Conservation (phyloP, 1,140 invertebrate species). For the Bombus picipes region DNA sequence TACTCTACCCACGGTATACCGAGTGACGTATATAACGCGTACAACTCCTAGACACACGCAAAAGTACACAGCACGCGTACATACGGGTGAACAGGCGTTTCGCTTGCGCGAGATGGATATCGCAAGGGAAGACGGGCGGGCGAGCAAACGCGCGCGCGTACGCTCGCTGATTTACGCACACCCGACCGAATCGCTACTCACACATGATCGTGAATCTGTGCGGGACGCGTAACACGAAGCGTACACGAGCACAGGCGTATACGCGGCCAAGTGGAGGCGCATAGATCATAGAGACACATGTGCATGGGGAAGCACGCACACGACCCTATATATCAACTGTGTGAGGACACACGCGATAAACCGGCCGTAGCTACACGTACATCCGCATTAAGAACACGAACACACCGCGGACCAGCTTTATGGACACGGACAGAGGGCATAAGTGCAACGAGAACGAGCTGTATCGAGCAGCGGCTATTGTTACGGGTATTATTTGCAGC, state of each 20-base stretch:
- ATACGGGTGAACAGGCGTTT: not conserved
- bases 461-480: conserved; percentile 62
- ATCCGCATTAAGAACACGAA: conserved; percentile 11
- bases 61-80: conserved; percentile 6
- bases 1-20: not conserved
- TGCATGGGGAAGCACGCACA: not conserved
- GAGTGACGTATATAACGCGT: conserved; percentile 28
- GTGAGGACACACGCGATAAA: conserved; percentile 31
- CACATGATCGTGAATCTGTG: not conserved
- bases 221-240: not conserved
- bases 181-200: not conserved
- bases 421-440: not conserved
- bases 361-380: not conserved
- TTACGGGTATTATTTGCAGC: conserved; percentile 70
- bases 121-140: not conserved
- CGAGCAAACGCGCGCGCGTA: not conserved
- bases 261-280: not conserved
- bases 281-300: conserved; percentile 39
- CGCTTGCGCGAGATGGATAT: conserved; percentile 2
- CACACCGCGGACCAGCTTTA: not conserved
- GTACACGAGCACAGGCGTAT: not conserved
- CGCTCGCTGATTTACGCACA: conserved; percentile 1
- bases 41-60: not conserved
- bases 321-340: not conserved
- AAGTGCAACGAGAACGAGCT: conserved; percentile 7